Evolutionary conservation across 1,140 invertebrate genomes (phyloP).

Genomic region (Sitophilus oryzae): DNA sequence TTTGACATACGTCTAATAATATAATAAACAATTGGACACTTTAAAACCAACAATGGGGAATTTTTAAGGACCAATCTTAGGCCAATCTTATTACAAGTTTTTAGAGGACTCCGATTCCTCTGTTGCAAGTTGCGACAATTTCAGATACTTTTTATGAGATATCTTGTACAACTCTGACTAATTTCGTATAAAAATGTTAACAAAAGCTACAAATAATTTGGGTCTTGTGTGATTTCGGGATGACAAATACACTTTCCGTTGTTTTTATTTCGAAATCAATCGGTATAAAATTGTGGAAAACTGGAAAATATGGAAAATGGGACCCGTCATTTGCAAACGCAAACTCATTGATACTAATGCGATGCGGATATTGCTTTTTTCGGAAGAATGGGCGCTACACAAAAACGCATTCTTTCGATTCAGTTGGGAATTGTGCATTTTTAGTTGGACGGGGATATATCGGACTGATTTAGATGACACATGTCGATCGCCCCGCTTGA

Average conservation of each 20-base stretch:
- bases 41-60: no score
- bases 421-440: constrained; percentile 20
- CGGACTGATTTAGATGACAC: constrained; percentile 21
- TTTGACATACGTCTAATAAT: no score
- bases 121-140: no score
- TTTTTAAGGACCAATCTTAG: no score
- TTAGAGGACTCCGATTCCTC: no score
- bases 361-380: constrained; percentile 23
- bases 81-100: no score
- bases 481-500: no score
- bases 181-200: no score
- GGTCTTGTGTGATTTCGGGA: constrained; percentile 9
- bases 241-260: neutral
- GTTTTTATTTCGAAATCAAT: constrained; percentile 15
- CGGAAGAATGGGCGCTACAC: constrained; percentile 20
- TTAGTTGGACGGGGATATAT: constrained; percentile 11
- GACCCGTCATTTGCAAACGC: constrained; percentile 21
- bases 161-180: no score
- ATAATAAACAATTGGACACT: no score
- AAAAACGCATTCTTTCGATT: constrained; percentile 26
- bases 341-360: constrained; percentile 20
- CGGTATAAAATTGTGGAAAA: constrained; percentile 11
- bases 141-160: no score
- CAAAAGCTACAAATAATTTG: no score
- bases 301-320: constrained; percentile 24